Conservation (phyloP, 2,113 vertebrate species). For the Nesogale talazaci region DNA sequence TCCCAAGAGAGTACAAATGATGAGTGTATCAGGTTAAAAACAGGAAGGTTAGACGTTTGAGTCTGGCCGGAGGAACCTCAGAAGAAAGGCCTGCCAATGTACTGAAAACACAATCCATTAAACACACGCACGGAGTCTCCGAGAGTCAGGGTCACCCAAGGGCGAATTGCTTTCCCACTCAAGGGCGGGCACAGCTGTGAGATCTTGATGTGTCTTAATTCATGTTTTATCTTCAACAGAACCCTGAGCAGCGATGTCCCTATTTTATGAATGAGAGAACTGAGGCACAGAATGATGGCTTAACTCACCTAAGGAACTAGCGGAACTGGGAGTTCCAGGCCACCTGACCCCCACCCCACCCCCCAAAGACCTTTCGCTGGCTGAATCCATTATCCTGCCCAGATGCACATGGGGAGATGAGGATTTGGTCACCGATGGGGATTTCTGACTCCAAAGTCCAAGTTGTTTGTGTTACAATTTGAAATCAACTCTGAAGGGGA, state of each 20-base stretch:
- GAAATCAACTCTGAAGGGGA: background rate
- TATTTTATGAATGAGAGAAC: conserved; percentile 17
- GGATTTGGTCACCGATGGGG: background rate
- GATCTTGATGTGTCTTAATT: background rate
- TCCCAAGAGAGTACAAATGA: background rate
- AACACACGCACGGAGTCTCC: background rate
- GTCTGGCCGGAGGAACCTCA: background rate
- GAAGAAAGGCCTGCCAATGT: background rate
- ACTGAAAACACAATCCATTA: background rate
- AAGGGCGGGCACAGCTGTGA: no score
- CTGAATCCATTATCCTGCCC: background rate
- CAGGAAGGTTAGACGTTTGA: background rate
- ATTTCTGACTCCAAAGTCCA: background rate
- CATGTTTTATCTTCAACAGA: background rate
- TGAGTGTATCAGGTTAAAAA: background rate
- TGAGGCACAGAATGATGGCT: background rate
- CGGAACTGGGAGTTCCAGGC: background rate
- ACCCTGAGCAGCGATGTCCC: background rate
- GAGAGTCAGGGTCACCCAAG: background rate
- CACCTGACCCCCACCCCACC: background rate
- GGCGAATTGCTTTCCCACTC: background rate
- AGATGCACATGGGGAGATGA: background rate
- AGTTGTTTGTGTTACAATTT: background rate
- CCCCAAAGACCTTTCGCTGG: background rate
- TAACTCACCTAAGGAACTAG: background rate